Evolutionary conservation across 2,113 vertebrate genomes (phyloP), one percentile per base, ranked within the genome.

Genomic region (Loxodonta africana): DNA sequence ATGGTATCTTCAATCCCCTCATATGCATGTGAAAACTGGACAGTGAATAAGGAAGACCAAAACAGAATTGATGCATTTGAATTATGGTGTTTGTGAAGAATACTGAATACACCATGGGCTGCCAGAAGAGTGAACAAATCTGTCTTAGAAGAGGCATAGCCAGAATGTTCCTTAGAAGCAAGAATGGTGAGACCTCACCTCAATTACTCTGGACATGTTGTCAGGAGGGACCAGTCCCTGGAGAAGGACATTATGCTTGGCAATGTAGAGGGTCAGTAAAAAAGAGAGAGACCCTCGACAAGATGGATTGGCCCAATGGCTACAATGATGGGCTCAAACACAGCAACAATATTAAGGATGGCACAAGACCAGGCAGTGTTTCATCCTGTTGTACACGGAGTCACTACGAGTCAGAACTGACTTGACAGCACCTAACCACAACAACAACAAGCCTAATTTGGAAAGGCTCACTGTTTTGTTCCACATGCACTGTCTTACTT

Each of bases 401-500:
- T 37, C 7, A 23, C 37, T 3, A 23, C 23, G 73, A 37, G 73
- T 41, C 37, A 3, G 10, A 9, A 44, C 20, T 23, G n/a, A 74
- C 37, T 41, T 18, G 41, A 8, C 8, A 20, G 18, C 37, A 23
- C n/a, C n/a, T 21, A 23, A 7, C 71, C 18, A 21, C 20, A 41
- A 9, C 20, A 41, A 9, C 71, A 17, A 23, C n/a, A 20, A 28
- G 6, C 33, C 83, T 93, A 37, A 26, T 57, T 18, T 89, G 60
- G 8, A 28, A 80, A 76, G 44, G 53, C 46, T 51, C 18, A 5
- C 48, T 23, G 33, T 25, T 60, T n/a, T 1, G 23, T 28, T 77
- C 77, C n/a, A 1, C 0, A 3, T 0, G 28, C 26, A 18, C 20
- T 33, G 33, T 69, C 15, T 67, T 33, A 11, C 48, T n/a, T 4